These are phyloP conservation scores for Gallinago stenura DNA, from an alignment of 2,797 vertebrate genomes.

Conservation along the genomic window DNA sequence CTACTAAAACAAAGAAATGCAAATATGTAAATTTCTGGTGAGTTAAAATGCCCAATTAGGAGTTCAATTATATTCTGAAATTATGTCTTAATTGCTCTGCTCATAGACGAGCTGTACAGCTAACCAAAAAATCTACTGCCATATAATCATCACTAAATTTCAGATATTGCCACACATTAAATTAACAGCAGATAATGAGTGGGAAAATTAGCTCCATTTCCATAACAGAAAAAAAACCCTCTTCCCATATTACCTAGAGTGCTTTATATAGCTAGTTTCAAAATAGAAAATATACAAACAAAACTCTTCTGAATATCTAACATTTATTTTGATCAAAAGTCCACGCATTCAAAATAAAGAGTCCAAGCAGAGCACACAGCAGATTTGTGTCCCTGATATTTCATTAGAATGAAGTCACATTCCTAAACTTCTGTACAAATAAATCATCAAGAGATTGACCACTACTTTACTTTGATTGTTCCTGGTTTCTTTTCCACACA, in stretches of 20 bases:
- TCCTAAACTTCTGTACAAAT: background rate
- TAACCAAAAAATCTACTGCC: constrained; percentile 55
- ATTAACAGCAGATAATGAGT: constrained; percentile 56
- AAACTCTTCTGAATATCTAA: background rate
- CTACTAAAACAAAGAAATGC: constrained; percentile 10
- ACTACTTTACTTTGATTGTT: background rate
- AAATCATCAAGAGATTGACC: background rate
- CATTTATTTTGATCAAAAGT: background rate
- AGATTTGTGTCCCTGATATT: background rate
- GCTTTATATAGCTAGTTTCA: background rate
- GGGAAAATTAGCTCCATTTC: constrained; percentile 52
- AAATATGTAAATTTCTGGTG: constrained; percentile 22
- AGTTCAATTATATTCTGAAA: constrained; percentile 59
- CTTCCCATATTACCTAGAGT: background rate
- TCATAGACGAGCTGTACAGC: constrained; percentile 30
- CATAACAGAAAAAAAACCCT: background rate
- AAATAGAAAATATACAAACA: background rate
- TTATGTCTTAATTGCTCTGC: constrained; percentile 62
- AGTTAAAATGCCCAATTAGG: constrained; percentile 35
- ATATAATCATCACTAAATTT: constrained; percentile 38
- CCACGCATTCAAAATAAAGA: background rate
- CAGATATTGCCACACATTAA: constrained; percentile 45
- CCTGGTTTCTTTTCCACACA: background rate
- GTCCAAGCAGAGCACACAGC: rapidly evolving
- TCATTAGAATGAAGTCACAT: background rate